Evolutionary conservation across 2,888 invertebrate species (phyloP).

Genomic region (Pantelozetes paolii): DNA sequence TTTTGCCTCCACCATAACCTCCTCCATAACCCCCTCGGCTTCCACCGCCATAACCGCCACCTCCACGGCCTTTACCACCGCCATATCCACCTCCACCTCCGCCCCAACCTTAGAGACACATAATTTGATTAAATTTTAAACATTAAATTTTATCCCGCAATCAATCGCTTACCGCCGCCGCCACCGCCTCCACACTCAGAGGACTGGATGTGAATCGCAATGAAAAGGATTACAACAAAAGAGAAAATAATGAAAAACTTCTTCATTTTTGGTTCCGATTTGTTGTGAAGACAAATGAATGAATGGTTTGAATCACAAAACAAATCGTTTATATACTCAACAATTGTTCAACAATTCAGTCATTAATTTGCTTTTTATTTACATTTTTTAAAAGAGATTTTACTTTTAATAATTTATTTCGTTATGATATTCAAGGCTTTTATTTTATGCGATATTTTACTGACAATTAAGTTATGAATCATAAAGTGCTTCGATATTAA

Average conservation of each 20-base stretch:
- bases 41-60: background rate
- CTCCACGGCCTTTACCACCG: background rate
- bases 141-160: no score
- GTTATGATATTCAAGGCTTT: conserved; percentile 26
- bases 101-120: background rate
- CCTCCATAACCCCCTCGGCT: background rate
- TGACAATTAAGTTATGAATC: conserved; percentile 17
- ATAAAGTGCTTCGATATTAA: background rate
- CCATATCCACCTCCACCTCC: background rate
- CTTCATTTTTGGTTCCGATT: background rate
- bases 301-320: background rate
- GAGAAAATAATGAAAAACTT: conserved; percentile 10
- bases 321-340: background rate
- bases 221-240: background rate
- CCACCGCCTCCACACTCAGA: background rate
- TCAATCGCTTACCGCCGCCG: background rate
- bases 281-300: conserved; percentile 7
- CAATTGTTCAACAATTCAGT: background rate
- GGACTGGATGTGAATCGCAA: background rate
- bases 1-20: background rate
- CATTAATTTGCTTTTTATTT: conserved; percentile 13
- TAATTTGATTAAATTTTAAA: background rate
- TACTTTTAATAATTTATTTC: conserved; percentile 14
- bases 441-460: background rate
- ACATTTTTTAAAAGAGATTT: background rate